phyloP scores from a whole-genome alignment of 2,113 vertebrate genomes.

The Manacus vitellinus region DNA sequence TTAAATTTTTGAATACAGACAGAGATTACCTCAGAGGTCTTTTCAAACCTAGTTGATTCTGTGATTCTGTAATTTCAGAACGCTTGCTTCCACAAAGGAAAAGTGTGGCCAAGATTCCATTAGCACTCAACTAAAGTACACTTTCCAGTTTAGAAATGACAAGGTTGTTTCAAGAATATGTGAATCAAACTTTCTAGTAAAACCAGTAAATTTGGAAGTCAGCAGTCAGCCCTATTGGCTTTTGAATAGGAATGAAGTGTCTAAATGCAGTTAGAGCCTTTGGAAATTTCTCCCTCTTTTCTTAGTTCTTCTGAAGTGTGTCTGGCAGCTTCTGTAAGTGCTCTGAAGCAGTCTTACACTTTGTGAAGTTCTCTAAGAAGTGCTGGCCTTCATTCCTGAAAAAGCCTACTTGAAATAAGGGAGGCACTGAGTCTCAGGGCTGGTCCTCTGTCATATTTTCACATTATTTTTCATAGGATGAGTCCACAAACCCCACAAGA shows the following conservation, averaged over 20 bases:
- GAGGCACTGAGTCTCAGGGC: neutral
- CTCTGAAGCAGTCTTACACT: neutral
- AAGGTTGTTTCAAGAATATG: neutral
- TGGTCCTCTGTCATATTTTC: neutral
- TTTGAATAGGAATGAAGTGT: neutral
- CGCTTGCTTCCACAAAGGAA: neutral
- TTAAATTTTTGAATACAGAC: neutral
- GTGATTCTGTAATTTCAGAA: neutral
- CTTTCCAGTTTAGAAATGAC: neutral
- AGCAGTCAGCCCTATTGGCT: neutral
- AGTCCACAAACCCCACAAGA: neutral
- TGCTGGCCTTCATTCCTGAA: neutral
- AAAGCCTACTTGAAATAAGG: neutral
- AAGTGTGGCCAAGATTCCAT: neutral
- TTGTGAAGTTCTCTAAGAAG: neutral
- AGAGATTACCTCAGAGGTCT: neutral
- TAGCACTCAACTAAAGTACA: neutral
- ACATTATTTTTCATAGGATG: neutral
- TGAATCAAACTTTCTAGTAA: neutral
- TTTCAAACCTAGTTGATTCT: neutral
- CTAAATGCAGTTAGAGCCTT: neutral
- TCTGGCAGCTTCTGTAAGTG: neutral
- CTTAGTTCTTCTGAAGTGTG: neutral
- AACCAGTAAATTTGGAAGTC: neutral
- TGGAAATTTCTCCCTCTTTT: neutral